Conservation (phyloP, 2,113 vertebrate genomes). For the Clarias gariepinus region DNA sequence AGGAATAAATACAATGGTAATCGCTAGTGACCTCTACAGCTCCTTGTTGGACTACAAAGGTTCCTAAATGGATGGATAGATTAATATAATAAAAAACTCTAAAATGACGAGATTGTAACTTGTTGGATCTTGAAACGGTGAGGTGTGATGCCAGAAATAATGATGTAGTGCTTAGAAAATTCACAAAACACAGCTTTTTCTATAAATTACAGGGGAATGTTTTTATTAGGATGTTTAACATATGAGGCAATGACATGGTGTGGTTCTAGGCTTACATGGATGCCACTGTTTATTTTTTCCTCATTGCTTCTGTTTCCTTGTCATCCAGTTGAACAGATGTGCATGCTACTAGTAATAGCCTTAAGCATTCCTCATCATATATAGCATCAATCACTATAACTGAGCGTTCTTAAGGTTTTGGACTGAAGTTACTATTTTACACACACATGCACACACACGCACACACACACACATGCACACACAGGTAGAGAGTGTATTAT, state of each 20-base stretch:
- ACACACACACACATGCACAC: too few species aligned
- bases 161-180: not conserved
- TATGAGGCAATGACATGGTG: not conserved
- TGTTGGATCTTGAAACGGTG: not conserved
- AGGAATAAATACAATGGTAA: too few species aligned
- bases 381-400: not conserved
- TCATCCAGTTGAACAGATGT: not conserved
- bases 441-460: too few species aligned
- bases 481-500: not conserved
- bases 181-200: not conserved
- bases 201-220: not conserved
- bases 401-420: not conserved
- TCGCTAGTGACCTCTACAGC: too few species aligned
- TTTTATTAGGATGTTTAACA: not conserved
- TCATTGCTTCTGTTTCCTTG: not conserved
- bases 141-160: not conserved
- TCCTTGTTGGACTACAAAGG: too few species aligned
- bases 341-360: slow-evolving; percentile 10
- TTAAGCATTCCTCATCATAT: slow-evolving; percentile 30
- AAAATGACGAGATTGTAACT: not conserved
- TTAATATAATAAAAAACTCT: not conserved
- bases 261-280: not conserved
- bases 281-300: not conserved
- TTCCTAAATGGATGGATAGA: not conserved
- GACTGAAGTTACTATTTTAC: not conserved